Conservation (phyloP, 2,797 vertebrate genomes). For the Anabas testudineus region DNA sequence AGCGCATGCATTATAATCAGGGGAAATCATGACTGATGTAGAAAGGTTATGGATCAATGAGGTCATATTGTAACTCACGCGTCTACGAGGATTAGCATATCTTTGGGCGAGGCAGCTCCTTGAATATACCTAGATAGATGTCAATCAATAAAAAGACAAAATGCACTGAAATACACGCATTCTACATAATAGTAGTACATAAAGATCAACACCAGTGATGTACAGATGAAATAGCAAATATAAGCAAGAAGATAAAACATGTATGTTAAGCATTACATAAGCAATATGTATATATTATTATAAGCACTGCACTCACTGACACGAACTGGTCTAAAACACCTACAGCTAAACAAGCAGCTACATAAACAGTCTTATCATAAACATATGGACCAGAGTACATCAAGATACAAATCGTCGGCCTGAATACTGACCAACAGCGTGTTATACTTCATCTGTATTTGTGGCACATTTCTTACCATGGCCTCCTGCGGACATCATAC, state of each 20-base stretch:
- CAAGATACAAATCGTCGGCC: neutral
- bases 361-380: neutral
- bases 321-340: neutral
- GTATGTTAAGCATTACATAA: neutral
- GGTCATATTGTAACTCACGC: slow-evolving; percentile 88
- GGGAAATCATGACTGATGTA: slow-evolving; percentile 53
- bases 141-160: slow-evolving; percentile 32
- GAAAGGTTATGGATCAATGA: slow-evolving; percentile 55
- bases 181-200: too few species aligned
- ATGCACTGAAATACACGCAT: slow-evolving; percentile 14
- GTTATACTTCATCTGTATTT: neutral
- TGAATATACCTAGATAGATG: slow-evolving; percentile 93
- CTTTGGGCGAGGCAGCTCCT: slow-evolving; percentile 98
- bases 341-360: neutral
- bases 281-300: too few species aligned
- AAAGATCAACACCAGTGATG: neutral
- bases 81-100: slow-evolving; percentile 99
- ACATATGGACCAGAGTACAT: neutral
- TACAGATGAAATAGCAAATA: neutral
- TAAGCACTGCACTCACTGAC: neutral
- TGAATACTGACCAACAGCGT: neutral
- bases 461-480: slow-evolving; percentile 86
- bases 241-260: neutral
- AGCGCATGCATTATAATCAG: slow-evolving; percentile 48
- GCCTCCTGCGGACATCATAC: slow-evolving; percentile 96